phyloP scores from a whole-genome alignment of 2,797 vertebrate species.

The Eleutherodactylus coqui region DNA sequence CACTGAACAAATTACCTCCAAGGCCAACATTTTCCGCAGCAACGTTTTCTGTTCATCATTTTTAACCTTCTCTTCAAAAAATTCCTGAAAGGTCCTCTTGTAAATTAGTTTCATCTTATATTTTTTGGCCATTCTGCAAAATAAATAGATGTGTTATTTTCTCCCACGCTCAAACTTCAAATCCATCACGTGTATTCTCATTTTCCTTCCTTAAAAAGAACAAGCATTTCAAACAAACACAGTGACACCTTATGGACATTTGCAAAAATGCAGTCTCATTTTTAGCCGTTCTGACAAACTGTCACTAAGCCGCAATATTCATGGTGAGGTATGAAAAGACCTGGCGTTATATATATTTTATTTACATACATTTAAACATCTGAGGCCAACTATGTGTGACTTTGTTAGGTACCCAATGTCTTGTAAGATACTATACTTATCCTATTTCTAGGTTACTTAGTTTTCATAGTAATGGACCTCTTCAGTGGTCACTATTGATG shows the following conservation, averaged over 20 bases:
- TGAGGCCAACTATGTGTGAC: too few relatives aligned
- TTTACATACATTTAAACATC: too few relatives aligned
- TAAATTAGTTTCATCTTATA: conserved; percentile 93
- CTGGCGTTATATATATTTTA: too few relatives aligned
- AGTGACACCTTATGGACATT: conserved; percentile 68
- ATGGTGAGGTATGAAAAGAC: too few relatives aligned
- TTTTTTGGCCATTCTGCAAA: conserved; percentile 89
- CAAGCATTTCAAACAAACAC: conserved; percentile 43
- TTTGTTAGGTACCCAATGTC: too few relatives aligned
- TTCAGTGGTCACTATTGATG: too few relatives aligned
- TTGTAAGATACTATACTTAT: too few relatives aligned
- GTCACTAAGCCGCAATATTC: too few relatives aligned
- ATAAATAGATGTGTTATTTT: conserved; percentile 60
- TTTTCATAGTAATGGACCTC: too few relatives aligned
- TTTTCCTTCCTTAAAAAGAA: neutral
- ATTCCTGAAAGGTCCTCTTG: conserved; percentile 92
- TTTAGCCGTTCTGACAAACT: conserved; percentile 1
- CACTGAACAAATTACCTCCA: conserved; percentile 79
- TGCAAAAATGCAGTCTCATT: conserved; percentile 58
- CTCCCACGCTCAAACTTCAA: conserved; percentile 8
- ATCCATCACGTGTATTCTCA: neutral
- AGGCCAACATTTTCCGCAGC: conserved; percentile 92
- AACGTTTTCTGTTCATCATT: conserved; percentile 86
- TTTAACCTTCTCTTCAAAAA: conserved; percentile 91
- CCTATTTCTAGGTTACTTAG: too few relatives aligned